Percentiles rank a stretch among this genome's conserved stretches.
Evolutionary conservation across 2,888 invertebrate genomes (phyloP).

Genomic region (Meliscaeva auricollis): DNA sequence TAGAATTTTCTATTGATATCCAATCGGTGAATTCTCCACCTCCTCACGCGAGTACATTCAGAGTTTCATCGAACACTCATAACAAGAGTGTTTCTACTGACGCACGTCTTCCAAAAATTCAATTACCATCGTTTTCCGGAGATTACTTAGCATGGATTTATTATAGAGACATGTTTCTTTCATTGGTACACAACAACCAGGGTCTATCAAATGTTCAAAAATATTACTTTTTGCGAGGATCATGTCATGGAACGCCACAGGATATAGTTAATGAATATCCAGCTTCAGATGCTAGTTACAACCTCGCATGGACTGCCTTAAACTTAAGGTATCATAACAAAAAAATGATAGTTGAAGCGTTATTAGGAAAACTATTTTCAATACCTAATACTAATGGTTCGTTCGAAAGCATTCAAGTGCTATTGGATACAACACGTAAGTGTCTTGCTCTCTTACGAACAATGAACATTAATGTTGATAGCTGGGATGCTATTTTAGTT

Average conservation of each 20-base stretch:
- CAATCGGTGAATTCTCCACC: neutral
- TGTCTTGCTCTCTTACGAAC: neutral
- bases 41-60: neutral
- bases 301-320: neutral
- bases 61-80: neutral
- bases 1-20: neutral
- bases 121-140: conserved; percentile 45
- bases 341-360: neutral
- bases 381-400: neutral
- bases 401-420: neutral
- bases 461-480: neutral
- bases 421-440: neutral
- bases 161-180: conserved; percentile 49
- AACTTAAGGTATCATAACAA: neutral
- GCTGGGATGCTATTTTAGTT: neutral
- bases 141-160: conserved; percentile 53
- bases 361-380: neutral
- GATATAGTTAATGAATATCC: neutral
- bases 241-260: neutral
- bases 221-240: neutral
- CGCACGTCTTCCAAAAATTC: conserved; percentile 46
- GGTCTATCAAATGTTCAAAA: neutral
- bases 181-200: conserved; percentile 47
- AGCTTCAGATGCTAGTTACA: neutral
- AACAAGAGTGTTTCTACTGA: conserved; percentile 32